phyloP scores from a whole-genome alignment of 2,113 vertebrate species.

The Rhynchopsitta pachyrhyncha region DNA sequence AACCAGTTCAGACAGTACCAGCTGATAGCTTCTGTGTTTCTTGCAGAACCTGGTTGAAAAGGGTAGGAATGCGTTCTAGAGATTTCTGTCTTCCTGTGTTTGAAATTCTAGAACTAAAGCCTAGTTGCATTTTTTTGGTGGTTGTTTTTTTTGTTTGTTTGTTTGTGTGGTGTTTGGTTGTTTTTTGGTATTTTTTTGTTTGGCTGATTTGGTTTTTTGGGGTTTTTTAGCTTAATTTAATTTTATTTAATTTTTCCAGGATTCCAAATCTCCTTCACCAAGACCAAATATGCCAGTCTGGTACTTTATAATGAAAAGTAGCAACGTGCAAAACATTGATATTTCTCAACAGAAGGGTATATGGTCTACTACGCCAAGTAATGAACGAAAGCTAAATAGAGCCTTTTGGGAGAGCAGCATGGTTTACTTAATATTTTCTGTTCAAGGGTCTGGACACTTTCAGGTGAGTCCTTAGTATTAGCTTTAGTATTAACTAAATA shows the following conservation, averaged over 20 bases:
- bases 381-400: slow-evolving; percentile 84
- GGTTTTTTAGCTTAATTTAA: neutral
- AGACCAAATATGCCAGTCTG: slow-evolving; percentile 71
- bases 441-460: slow-evolving; percentile 91
- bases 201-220: too few species aligned
- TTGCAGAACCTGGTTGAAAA: neutral
- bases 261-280: slow-evolving; percentile 72
- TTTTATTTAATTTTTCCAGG: slow-evolving; percentile 49
- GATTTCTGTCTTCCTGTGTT: neutral
- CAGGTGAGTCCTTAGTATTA: slow-evolving; percentile 78
- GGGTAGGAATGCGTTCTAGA: rapidly evolving
- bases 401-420: slow-evolving; percentile 81
- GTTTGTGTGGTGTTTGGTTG: neutral
- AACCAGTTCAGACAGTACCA: neutral
- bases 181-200: neutral
- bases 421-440: slow-evolving; percentile 91
- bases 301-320: slow-evolving; percentile 96
- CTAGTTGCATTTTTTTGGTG: neutral
- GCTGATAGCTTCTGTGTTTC: neutral
- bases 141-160: neutral
- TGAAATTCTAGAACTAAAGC: neutral
- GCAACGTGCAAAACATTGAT: slow-evolving; percentile 85
- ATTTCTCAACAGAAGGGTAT: slow-evolving; percentile 90
- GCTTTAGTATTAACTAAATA: neutral
- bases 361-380: slow-evolving; percentile 90